Evolutionary conservation across 1,140 invertebrate species (phyloP), one percentile per base, ranked within the genome.

Genomic region (Drosophila arawakana): DNA sequence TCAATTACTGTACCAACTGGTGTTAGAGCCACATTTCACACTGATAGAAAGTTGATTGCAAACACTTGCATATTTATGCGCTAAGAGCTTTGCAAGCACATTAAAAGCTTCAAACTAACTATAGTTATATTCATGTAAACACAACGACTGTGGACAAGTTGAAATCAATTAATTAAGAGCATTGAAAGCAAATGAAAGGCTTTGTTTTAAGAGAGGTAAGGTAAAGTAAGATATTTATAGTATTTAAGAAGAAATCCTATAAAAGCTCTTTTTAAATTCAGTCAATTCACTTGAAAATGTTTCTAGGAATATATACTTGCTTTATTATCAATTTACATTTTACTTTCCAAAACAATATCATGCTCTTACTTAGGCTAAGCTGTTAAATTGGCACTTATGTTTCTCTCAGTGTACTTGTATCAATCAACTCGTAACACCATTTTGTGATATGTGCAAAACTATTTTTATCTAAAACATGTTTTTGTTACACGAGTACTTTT

Each of bases 381-480:
- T 50, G 0, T 35, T 35, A 10, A 13, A 18, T 1, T 44, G 21
- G 18, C 30, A 18, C 21, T 41, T 46, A 8, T 11, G 5, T 44
- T 50, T 71, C 10, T 39, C 59, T 49, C 67, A 61, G 58, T 79
- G 54, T 67, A 52, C 43, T 49, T 41, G 50, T 25, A 69, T 72
- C 59, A 30, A 50, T 25, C 7, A 13, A 34, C 13, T 25, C 35
- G 5, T 35, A 34, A 37, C 47, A 34, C 25, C 49, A 59, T 79
- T 71, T 82, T 72, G 76, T 76, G 66, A 65, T 78, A 86, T 86
- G 86, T 86, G 72, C 65, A 60, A 80, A 80, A 90, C 81, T 82
- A 90, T 90, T 90, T 90, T 80, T 90, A 90, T 90, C 88, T 80
- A 76, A 88, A 83, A 70, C 67, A 74, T 78, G 88, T 84, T 70